Evolutionary conservation across 2,888 invertebrate genomes (phyloP), one percentile per base, ranked within the genome.

Genomic region (Isoperla grammatica): DNA sequence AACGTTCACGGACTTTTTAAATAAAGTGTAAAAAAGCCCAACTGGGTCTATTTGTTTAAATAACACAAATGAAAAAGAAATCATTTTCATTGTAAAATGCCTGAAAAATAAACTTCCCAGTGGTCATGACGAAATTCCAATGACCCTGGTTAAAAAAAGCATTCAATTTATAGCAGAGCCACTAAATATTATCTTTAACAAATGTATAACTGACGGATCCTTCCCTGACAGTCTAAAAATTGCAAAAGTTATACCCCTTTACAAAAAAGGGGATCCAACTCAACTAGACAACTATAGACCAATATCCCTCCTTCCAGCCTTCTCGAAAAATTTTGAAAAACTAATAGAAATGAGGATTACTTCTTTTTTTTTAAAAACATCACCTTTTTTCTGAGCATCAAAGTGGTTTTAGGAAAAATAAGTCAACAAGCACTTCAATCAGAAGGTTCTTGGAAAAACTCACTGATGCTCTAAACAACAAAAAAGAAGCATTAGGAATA

Each of bases 161-260:
- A 50, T 50, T 2, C 15, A 12, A 12, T 49, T 29, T 29, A 8
- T 49, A 12, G 35, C n/a, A 49, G 29, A 15, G 15, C 49, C 22
- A 15, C 49, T 49, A 23, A 49, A 23, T 3, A 22, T 29, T 12
- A 49, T 49, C 13, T 48, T 48, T 23, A 48, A 48, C 11, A 23
- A 22, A 17, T 48, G 48, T 48, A 22, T 45, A 1, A 11, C n/a
- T 19, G 20, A 54, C 40, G 62, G 62, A 37, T 49, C 43, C 8
- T 64, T 60, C 58, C 62, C 64, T 17, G 23, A 54, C 45, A 53
- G 56, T 35, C 43, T 65, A 17, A 65, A 65, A 56, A 37, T 48
- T 11, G 59, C 64, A 17, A 63, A 56, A 48, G 56, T 65, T 11
- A 57, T 63, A 15, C 63, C 64, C n/a, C 43, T 65, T 37, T 61